Evolutionary conservation across 23 tunicate species (phyloP), one percentile per base, ranked within the genome.

Genomic region (Diplosoma virens): DNA sequence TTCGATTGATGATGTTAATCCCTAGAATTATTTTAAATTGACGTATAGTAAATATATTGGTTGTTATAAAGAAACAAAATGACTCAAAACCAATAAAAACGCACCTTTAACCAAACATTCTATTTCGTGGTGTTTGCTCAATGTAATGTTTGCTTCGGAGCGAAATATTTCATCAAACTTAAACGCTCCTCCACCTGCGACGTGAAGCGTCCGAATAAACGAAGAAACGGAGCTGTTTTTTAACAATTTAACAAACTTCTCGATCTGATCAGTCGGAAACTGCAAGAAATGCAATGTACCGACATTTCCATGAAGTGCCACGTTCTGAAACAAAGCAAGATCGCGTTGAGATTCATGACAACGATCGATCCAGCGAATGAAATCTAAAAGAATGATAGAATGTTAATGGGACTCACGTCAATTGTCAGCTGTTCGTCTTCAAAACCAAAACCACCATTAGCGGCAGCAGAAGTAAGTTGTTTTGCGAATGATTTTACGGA

Each of bases 101-200:
- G 82, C 82, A 85, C 97, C 97, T 80, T 86, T 75, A 27, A 92
- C 68, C 33, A 92, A 30, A 75, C 97, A 86, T 31, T 80, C 87
- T 27, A 92, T 34, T 81, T 92, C 97, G 58, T 92, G 93, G 33
- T 80, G 59, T 48, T 85, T 85, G 80, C 74, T 92, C 2, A 86
- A 59, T 0, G 54, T 32, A 3, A 92, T 27, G 45, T 74, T 75
- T 37, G 86, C 58, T 41, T 92, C 86, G 0, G 53, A 34, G 1
- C 41, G 46, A 66, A 92, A 85, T 33, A 28, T 30, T 21, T 85
- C 78, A 41, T 86, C 97, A 80, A 84, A 92, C 67, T 92, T 92
- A 67, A 73, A 81, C 22, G 92, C 83, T 11, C 97, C 97, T 27
- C 97, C 97, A 0, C 97, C 97, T 4, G 97, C 86, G 23, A 93